phyloP scores from a whole-genome alignment of 2,113 vertebrate species.

The Lepus timidus region DNA sequence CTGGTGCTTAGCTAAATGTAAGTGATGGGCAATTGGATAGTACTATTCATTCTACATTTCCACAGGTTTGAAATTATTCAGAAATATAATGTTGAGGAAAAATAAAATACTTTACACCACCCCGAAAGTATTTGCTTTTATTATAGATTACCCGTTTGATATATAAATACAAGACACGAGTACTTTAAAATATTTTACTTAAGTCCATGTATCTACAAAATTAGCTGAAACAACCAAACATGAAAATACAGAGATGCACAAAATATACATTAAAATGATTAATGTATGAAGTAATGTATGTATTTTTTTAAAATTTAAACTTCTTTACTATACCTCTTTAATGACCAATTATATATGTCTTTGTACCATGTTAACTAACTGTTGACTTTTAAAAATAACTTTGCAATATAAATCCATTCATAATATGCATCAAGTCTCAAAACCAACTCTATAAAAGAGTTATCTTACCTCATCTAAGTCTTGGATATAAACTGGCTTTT shows the following conservation, averaged over 20 bases:
- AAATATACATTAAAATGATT: background rate
- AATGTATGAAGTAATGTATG: background rate
- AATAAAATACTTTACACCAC: background rate
- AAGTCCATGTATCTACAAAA: background rate
- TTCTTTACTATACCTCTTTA: background rate
- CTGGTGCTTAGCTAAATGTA: background rate
- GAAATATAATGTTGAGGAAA: conserved; percentile 10
- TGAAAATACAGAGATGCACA: background rate
- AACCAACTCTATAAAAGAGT: conserved; percentile 62
- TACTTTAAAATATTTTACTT: conserved; percentile 24
- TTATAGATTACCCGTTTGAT: background rate
- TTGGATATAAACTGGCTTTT: conserved; percentile 95
- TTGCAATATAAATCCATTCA: conserved; percentile 53
- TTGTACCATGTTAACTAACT: background rate
- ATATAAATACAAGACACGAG: background rate
- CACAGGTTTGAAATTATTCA: conserved; percentile 28
- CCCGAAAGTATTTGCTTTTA: background rate
- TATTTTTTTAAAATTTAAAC: background rate
- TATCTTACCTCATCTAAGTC: conserved; percentile 96
- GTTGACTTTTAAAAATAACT: conserved; percentile 30
- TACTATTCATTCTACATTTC: background rate
- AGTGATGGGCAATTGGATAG: background rate
- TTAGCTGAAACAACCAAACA: conserved; percentile 37
- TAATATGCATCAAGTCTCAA: background rate
- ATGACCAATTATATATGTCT: background rate